These are phyloP conservation scores for Trididemnum miniatum DNA, from an alignment of 23 tunicate species.

Conservation along the genomic window DNA sequence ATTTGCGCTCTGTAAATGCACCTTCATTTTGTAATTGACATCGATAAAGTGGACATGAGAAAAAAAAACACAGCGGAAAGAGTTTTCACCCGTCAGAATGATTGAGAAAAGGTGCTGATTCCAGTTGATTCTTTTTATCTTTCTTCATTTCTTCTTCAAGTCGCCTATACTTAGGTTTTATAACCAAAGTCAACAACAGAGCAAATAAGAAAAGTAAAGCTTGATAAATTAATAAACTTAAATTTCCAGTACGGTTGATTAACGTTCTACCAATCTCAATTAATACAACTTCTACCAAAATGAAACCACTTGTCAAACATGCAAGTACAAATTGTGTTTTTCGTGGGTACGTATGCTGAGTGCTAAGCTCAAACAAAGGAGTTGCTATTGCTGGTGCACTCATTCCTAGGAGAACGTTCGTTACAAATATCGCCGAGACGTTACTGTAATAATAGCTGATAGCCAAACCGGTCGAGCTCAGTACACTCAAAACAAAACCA, in stretches of 20 bases:
- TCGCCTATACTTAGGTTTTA: background rate
- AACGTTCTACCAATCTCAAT: background rate
- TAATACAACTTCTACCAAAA: background rate
- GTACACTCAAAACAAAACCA: background rate
- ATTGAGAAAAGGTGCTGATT: too few species aligned
- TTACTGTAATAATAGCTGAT: background rate
- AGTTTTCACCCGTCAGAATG: too few species aligned
- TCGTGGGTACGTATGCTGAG: background rate
- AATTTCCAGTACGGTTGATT: background rate
- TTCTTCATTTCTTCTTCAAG: background rate
- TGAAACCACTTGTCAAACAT: background rate
- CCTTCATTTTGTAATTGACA: too few species aligned
- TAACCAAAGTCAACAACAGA: background rate
- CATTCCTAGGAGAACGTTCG: background rate
- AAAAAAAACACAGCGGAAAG: too few species aligned
- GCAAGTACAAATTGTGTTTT: background rate
- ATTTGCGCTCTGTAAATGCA: too few species aligned
- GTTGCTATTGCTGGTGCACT: background rate
- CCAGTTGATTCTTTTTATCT: too few species aligned
- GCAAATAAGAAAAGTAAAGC: background rate
- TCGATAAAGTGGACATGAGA: too few species aligned
- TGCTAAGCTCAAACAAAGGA: background rate
- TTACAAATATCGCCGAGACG: background rate
- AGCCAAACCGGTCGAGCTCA: background rate
- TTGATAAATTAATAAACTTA: background rate